Base-by-base conservation (phyloP, 2,797 vertebrate species). In the Mormyrops boulengeri region DNA sequence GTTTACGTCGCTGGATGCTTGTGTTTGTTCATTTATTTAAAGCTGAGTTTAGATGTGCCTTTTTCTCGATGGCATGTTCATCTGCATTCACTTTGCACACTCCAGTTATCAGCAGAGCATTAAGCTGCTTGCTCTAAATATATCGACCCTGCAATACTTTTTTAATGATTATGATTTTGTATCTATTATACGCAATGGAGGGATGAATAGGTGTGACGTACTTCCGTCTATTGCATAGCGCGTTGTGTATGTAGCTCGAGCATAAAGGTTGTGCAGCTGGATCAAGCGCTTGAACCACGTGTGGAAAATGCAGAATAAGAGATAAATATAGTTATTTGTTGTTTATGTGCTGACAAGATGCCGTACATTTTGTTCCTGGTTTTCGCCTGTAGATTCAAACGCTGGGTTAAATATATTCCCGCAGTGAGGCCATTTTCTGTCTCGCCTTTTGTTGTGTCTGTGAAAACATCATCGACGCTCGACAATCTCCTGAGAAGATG, bases 141-240 rank as follows among this genome's bases (percentile, higher is more conserved):
- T 38, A 57, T 41, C 52, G 17, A 9, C 30, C 34, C 52, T 87
- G 14, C 52, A n/a, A 34, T 57, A 57, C 34, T 87, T 82, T 52
- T 87, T 87, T 57, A 87, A 87, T 87, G 30, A 57, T 87, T 41
- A 87, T 57, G 30, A 60, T 87, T 87, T 57, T 41, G 86, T 87
- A 14, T 87, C 22, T 57, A 38, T 87, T 26, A 38, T 38, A 19
- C 0, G 50, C 12, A 2, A 49, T 50, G 82, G 49, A 49, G 82
- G n/a, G 44, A 50, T 85, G 44, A 87, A 57, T 87, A 57, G 86
- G 86, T 57, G 86, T 87, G 53, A 41, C 34, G 86, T 87, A 41
- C 38, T 30, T 52, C 47, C 49, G 4, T 55, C 50, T 2, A 49
- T 47, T 26, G 22, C 77, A n/a, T 17, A 49, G 50, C 5, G 17